Conservation (phyloP, 2,888 invertebrate genomes). For the Idaea dimidiata region DNA sequence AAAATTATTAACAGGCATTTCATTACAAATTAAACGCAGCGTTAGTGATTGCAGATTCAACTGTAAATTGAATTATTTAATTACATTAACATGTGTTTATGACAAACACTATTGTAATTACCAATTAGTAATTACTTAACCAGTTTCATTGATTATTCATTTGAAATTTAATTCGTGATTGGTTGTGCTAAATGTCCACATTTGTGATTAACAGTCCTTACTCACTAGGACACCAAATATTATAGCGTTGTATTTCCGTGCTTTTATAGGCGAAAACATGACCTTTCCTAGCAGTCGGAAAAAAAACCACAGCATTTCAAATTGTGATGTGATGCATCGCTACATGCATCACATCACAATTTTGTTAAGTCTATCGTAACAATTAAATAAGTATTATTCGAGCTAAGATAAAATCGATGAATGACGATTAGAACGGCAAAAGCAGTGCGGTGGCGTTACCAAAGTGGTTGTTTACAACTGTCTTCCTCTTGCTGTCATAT, state of each 20-base stretch:
- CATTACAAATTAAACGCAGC: background rate
- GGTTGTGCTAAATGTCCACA: background rate
- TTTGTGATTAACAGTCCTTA: background rate
- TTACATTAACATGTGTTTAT: background rate
- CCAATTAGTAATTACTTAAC: background rate
- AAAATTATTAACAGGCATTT: conserved; percentile 2
- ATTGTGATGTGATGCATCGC: too few relatives aligned
- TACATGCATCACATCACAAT: too few relatives aligned
- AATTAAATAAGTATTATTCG: too few relatives aligned
- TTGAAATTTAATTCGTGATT: background rate
- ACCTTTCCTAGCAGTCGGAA: too few relatives aligned
- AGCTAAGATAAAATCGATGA: background rate
- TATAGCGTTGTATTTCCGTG: too few relatives aligned
- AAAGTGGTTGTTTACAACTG: too few relatives aligned
- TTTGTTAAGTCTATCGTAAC: too few relatives aligned
- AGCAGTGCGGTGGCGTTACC: background rate
- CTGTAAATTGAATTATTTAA: background rate
- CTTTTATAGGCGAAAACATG: too few relatives aligned
- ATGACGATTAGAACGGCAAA: too few relatives aligned
- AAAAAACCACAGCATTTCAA: too few relatives aligned
- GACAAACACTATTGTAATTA: background rate
- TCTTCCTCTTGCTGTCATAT: too few relatives aligned
- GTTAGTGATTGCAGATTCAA: background rate
- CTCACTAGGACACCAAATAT: too few relatives aligned
- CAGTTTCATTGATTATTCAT: background rate